Conservation (phyloP, 2,888 invertebrate genomes). For the Gandaritis pyraliata region DNA sequence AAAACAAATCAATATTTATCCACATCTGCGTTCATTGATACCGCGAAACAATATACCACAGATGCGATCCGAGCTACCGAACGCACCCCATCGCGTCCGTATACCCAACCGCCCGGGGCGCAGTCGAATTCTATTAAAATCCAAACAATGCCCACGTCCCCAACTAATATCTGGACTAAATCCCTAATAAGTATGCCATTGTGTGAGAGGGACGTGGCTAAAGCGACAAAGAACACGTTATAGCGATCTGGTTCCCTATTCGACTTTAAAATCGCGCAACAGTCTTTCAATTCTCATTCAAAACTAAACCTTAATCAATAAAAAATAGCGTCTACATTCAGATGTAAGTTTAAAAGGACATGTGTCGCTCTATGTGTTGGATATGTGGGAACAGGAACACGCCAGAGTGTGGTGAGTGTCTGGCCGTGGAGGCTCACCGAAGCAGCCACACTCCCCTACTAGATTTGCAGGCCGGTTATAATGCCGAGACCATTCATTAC, state of each 20-base stretch:
- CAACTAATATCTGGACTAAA: slow-evolving; percentile 85
- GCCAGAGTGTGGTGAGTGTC: slow-evolving; percentile 81
- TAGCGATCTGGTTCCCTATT: slow-evolving; percentile 70
- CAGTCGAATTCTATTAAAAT: slow-evolving; percentile 81
- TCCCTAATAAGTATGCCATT: slow-evolving; percentile 85
- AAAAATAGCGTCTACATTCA: slow-evolving; percentile 39
- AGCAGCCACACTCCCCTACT: slow-evolving; percentile 83
- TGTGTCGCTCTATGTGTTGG: slow-evolving; percentile 48
- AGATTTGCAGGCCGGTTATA: slow-evolving; percentile 82
- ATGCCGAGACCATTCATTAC: slow-evolving; percentile 80
- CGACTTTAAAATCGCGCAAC: slow-evolving; percentile 32
- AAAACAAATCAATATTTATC: slow-evolving; percentile 43
- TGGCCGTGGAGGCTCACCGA: slow-evolving; percentile 84
- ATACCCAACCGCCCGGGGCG: slow-evolving; percentile 77
- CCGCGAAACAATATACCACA: slow-evolving; percentile 58
- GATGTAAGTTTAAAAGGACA: slow-evolving; percentile 38
- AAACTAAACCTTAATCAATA: slow-evolving; percentile 38
- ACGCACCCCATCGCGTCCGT: slow-evolving; percentile 50
- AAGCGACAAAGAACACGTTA: slow-evolving; percentile 83
- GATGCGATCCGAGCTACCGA: slow-evolving; percentile 55
- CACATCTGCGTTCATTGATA: slow-evolving; percentile 46
- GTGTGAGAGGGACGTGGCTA: slow-evolving; percentile 82
- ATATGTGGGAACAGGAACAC: slow-evolving; percentile 66
- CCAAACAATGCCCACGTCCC: slow-evolving; percentile 83
- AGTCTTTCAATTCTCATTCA: slow-evolving; percentile 2